Evolutionary conservation across 2,797 vertebrate species (phyloP).

Genomic region (Melanitta fusca): DNA sequence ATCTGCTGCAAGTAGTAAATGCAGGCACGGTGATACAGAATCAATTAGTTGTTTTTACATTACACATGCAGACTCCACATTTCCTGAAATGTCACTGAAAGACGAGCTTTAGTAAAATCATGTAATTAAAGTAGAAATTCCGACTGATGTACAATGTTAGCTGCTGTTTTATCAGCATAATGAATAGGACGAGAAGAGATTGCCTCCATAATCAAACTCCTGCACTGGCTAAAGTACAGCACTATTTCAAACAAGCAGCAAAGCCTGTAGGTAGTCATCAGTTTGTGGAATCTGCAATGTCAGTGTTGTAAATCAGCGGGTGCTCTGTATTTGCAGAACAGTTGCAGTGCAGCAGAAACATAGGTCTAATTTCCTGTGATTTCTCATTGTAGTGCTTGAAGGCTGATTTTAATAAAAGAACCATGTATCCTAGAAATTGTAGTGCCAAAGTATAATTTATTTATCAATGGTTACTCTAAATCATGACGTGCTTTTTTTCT

Average conservation of each 20-base stretch:
- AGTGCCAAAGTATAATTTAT: constrained; percentile 61
- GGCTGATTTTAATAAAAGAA: constrained; percentile 64
- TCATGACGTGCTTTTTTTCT: constrained; percentile 16
- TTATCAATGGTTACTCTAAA: constrained; percentile 40
- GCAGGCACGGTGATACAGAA: not conserved
- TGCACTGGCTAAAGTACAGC: constrained; percentile 35
- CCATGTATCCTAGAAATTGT: constrained; percentile 56
- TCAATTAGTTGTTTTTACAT: constrained; percentile 45
- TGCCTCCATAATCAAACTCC: constrained; percentile 48
- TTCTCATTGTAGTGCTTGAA: constrained; percentile 58
- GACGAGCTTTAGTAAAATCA: constrained; percentile 58
- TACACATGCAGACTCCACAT: constrained; percentile 13
- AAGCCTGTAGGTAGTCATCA: constrained; percentile 46
- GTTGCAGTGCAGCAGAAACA: constrained; percentile 36
- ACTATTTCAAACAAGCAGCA: constrained; percentile 52
- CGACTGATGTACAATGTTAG: not conserved
- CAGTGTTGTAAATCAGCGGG: not conserved
- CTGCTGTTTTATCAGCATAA: constrained; percentile 54
- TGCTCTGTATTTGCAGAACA: not conserved
- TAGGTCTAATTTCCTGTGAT: constrained; percentile 69
- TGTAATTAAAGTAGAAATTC: constrained; percentile 61
- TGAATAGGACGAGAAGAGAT: constrained; percentile 41
- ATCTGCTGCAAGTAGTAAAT: constrained; percentile 16
- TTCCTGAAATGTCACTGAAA: constrained; percentile 34
- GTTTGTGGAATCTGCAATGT: constrained; percentile 33